Percentiles rank a stretch among this genome's conserved stretches.
These are phyloP conservation scores for Mya arenaria DNA, from an alignment of 1,140 invertebrate species.

Conservation along the genomic window DNA sequence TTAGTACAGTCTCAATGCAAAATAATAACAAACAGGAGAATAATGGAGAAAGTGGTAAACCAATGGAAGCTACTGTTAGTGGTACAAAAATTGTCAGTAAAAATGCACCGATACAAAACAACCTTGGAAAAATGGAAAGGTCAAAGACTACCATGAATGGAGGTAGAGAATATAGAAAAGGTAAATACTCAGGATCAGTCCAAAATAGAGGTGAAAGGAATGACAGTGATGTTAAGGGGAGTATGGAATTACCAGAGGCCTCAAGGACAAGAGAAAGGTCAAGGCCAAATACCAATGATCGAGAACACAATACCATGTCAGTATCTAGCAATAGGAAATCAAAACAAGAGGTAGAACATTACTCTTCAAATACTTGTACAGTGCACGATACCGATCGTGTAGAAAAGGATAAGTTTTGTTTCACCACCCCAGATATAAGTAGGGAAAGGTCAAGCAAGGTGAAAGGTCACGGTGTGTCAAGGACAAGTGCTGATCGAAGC, in stretches of 20 bases:
- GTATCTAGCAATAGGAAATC: neutral
- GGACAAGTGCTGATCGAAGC: neutral
- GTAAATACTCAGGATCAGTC: conserved; percentile 18
- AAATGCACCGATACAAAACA: conserved; percentile 19
- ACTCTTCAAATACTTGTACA: too few species aligned
- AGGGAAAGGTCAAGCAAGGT: conserved; percentile 26
- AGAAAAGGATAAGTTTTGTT: too few species aligned
- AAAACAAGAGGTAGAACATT: neutral
- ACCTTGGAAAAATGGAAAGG: conserved; percentile 30
- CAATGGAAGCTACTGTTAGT: neutral
- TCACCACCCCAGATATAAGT: too few species aligned
- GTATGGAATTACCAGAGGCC: neutral
- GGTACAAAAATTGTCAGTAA: conserved; percentile 21
- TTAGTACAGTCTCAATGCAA: conserved; percentile 52
- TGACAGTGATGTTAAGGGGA: conserved; percentile 1
- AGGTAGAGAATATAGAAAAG: conserved; percentile 3
- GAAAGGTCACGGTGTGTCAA: neutral
- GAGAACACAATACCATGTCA: neutral
- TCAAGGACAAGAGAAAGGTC: neutral
- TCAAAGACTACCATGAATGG: conserved; percentile 25
- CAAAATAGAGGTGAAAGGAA: neutral
- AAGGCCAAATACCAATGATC: conserved; percentile 9
- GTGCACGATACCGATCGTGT: too few species aligned
- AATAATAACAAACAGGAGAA: conserved; percentile 37
- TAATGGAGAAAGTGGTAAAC: neutral